Percentiles rank a stretch among this genome's conserved stretches.
Conservation (phyloP, 2,113 vertebrate genomes). For the Hucho hucho region DNA sequence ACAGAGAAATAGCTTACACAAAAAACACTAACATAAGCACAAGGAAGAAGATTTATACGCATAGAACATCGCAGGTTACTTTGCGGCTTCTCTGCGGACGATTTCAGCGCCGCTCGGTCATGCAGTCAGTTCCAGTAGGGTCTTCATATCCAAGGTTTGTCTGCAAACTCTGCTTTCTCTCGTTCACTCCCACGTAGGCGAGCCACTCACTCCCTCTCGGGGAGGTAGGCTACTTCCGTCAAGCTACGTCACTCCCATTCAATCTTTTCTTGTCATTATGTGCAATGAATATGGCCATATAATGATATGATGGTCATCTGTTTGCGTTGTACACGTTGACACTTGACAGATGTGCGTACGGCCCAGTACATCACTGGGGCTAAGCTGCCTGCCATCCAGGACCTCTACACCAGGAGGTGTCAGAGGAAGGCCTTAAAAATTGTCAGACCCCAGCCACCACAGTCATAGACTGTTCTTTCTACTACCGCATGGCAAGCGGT, state of each 20-base stretch:
- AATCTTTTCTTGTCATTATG: background rate
- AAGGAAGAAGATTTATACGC: too few relatives aligned
- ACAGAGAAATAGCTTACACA: background rate
- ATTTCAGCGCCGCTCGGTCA: background rate
- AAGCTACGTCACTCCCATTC: background rate
- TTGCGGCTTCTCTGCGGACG: background rate
- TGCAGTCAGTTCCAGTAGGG: background rate
- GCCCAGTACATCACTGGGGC: too few relatives aligned
- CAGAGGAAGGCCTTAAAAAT: too few relatives aligned
- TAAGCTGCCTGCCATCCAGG: too few relatives aligned
- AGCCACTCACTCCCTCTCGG: background rate
- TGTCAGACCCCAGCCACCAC: too few relatives aligned
- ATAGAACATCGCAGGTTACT: too few relatives aligned
- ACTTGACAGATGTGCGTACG: too few relatives aligned
- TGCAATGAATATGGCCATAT: background rate
- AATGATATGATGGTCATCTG: background rate
- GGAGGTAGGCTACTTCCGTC: background rate
- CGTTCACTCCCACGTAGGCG: background rate
- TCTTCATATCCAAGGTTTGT: background rate
- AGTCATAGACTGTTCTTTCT: too few relatives aligned
- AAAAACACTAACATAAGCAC: too few relatives aligned
- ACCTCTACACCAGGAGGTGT: too few relatives aligned
- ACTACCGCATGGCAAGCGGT: too few relatives aligned
- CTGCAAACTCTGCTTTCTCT: background rate
- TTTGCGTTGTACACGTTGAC: too few relatives aligned